Evolutionary conservation across 2,888 invertebrate genomes (phyloP), one percentile per base, ranked within the genome.

Genomic region (Geotrupes spiniger): DNA sequence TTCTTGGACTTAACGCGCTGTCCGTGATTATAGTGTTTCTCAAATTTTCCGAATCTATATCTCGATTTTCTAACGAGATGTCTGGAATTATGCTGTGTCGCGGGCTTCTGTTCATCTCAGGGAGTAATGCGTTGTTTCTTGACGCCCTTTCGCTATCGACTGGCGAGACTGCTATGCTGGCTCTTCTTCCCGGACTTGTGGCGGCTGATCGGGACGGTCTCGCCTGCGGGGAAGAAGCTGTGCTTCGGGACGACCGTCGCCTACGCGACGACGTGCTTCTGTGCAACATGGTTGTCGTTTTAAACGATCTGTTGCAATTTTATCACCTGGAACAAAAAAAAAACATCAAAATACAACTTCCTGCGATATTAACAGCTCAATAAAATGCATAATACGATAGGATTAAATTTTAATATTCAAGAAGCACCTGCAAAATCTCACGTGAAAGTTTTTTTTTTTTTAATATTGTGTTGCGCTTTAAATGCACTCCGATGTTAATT

Each of bases 181-280:
- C 74, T 49, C 70, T 66, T 26, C 71, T 68, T 16, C 68, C 72
- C 9, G 65, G 75, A 55, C 74, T 66, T 4, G 68, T 68, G 1
- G 70, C 70, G 1, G 70, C 69, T 2, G 71, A 76, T 53, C 81
- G 68, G 0, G 79, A 75, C 0, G 79, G 74, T 49, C 79, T 72
- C 9, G 79, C 74, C 61, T 80, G 81, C 1, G 83, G 83, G 1
- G 83, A 82, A 3, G 82, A 81, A 27, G 82, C 82, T 10, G 83
- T 81, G 60, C 82, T 82, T 49, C 84, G 76, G 6, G 85, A 83
- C 47, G 84, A 81, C 44, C 85, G 77, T 11, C 84, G 79, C 54
- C 85, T 78, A 43, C 85, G 76, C 47, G 82, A 80, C 27, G 86
- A 86, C 21, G 85, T 80, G 60, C 81, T 82, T 63, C 85, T 77